Percentiles rank a stretch among this genome's conserved stretches.
Conservation (phyloP, 2,113 vertebrate genomes). For the Mesembrinibis cayennensis region DNA sequence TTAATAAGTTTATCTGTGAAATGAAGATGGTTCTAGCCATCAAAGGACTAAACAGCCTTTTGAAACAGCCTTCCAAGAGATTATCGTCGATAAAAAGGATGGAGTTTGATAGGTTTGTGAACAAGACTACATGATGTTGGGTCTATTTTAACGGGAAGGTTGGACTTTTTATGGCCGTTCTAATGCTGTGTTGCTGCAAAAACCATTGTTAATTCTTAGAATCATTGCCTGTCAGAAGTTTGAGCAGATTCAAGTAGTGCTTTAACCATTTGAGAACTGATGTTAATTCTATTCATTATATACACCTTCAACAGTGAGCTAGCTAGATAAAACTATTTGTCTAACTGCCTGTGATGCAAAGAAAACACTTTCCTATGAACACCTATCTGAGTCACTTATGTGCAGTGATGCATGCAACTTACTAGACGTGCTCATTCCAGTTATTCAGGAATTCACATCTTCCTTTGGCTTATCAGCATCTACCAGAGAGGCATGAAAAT, state of each 20-base stretch:
- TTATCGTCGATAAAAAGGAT: not conserved
- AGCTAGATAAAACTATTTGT: not conserved
- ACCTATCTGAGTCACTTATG: not conserved
- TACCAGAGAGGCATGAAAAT: not conserved
- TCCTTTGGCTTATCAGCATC: not conserved
- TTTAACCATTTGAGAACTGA: not conserved
- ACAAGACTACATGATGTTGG: not conserved
- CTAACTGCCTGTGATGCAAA: not conserved
- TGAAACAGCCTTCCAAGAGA: conserved; percentile 17
- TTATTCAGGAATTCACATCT: conserved; percentile 28
- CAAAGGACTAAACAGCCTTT: not conserved
- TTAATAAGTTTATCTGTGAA: not conserved
- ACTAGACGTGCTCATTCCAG: not conserved
- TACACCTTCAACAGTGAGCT: not conserved
- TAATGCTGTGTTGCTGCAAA: not conserved
- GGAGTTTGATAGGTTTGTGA: not conserved
- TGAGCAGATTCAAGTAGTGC: not conserved
- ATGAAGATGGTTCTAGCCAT: not conserved
- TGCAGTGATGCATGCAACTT: not conserved
- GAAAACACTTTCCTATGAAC: not conserved
- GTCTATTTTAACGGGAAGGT: not conserved
- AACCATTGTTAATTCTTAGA: not conserved
- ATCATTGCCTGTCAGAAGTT: not conserved
- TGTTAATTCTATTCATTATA: not conserved
- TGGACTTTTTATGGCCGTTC: not conserved